Percentiles rank a stretch among this genome's conserved stretches.
These are phyloP conservation scores for Loris lydekkerianus DNA, from an alignment of 2,797 vertebrate genomes.

Conservation along the genomic window DNA sequence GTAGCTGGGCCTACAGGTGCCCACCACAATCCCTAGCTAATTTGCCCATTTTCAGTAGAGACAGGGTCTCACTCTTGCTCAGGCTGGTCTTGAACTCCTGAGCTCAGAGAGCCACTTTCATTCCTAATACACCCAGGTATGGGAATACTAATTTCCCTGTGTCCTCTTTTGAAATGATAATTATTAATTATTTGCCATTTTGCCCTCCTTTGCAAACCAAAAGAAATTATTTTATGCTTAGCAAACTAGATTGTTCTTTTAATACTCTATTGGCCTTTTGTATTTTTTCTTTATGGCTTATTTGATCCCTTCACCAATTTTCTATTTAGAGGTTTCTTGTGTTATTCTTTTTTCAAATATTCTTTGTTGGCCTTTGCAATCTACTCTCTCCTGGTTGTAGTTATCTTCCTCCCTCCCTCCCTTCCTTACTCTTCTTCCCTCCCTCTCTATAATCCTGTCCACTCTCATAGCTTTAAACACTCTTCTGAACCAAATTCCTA, in stretches of 20 bases:
- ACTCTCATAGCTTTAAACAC: background rate
- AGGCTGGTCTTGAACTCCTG: no score
- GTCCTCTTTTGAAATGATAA: background rate
- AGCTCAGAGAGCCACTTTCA: background rate
- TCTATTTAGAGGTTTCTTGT: background rate
- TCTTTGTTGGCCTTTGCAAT: background rate
- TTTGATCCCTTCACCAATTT: background rate
- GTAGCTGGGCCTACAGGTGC: no score
- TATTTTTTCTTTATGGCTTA: background rate
- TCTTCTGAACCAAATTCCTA: background rate
- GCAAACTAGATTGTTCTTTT: background rate
- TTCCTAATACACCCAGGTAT: background rate
- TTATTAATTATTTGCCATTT: background rate
- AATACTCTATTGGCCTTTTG: conserved; percentile 6
- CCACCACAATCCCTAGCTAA: no score
- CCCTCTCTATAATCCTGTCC: background rate
- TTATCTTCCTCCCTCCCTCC: background rate
- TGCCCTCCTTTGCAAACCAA: background rate
- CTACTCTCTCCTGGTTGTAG: background rate
- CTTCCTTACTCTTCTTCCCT: background rate
- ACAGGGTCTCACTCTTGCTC: no score
- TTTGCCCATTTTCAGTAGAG: no score
- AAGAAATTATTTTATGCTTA: background rate
- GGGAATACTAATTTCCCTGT: background rate
- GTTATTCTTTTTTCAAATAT: background rate